phyloP scores from a whole-genome alignment of 2,113 vertebrate genomes.

The Recurvirostra avosetta region DNA sequence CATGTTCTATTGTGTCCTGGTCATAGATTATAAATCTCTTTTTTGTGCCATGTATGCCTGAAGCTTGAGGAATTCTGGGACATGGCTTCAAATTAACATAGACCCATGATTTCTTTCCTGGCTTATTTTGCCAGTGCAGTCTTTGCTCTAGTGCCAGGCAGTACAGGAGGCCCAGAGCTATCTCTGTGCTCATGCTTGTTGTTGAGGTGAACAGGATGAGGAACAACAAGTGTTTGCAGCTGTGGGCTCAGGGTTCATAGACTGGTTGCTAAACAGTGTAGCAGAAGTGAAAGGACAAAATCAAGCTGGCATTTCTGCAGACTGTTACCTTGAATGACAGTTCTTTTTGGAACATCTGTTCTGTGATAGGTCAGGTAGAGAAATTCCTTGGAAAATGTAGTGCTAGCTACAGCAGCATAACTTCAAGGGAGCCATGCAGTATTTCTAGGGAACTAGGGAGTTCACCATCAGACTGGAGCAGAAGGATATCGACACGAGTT shows the following conservation, averaged over 20 bases:
- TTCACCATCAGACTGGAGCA: neutral
- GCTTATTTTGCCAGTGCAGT: neutral
- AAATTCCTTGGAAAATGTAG: neutral
- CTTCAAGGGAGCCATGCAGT: neutral
- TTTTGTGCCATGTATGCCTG: neutral
- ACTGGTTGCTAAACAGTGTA: neutral
- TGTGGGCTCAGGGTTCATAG: neutral
- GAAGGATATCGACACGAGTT: neutral
- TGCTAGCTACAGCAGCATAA: neutral
- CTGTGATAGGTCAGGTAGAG: neutral
- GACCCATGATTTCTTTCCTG: neutral
- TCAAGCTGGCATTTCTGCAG: neutral
- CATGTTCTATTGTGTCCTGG: neutral
- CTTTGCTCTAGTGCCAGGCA: neutral
- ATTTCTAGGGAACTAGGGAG: neutral
- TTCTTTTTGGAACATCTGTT: neutral
- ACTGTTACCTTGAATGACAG: neutral
- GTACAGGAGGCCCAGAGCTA: neutral
- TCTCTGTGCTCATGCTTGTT: accelerated
- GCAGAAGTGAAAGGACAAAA: neutral
- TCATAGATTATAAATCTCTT: neutral
- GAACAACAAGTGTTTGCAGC: neutral
- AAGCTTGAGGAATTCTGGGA: neutral
- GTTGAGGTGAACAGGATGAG: neutral
- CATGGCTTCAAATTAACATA: accelerated